A percentile compares a stretch with the other conserved stretches of the same genome.
Conservation (phyloP, 2,113 vertebrate genomes). For the Miniopterus natalensis region DNA sequence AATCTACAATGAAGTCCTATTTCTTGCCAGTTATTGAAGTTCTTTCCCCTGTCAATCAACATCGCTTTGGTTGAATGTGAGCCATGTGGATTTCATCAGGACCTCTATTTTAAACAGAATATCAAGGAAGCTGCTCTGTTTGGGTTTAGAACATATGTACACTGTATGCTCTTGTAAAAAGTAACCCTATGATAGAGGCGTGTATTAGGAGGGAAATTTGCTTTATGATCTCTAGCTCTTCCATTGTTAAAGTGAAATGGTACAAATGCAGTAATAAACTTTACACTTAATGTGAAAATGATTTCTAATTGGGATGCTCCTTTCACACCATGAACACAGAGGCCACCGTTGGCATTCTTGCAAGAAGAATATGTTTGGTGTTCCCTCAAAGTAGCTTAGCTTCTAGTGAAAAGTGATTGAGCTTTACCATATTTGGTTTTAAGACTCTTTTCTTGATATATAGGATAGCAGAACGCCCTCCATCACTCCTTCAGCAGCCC, state of each 20-base stretch:
- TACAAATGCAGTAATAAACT: neutral
- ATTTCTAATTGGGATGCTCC: neutral
- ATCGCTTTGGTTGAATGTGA: conserved; percentile 56
- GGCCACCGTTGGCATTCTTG: neutral
- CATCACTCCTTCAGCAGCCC: neutral
- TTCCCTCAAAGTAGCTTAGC: neutral
- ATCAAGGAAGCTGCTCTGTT: conserved; percentile 64
- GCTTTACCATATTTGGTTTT: neutral
- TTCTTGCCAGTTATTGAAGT: conserved; percentile 68
- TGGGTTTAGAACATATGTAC: conserved; percentile 51
- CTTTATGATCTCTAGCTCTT: neutral
- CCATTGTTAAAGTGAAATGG: neutral
- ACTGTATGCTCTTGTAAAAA: conserved; percentile 21
- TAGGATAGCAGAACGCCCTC: neutral
- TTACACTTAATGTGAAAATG: neutral
- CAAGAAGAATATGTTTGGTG: neutral
- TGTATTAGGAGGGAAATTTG: neutral
- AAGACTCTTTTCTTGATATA: neutral
- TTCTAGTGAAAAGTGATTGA: neutral
- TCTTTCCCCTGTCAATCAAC: conserved; percentile 72
- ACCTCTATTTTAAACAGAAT: conserved; percentile 65
- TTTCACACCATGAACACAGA: neutral
- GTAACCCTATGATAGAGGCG: neutral
- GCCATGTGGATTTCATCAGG: conserved; percentile 80
- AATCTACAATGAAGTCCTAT: conserved; percentile 53